A percentile compares a stretch with the other conserved stretches of the same genome.
These are phyloP conservation scores for Montipora foliosa DNA, from an alignment of 64 coral and sea anemone species.

Conservation along the genomic window DNA sequence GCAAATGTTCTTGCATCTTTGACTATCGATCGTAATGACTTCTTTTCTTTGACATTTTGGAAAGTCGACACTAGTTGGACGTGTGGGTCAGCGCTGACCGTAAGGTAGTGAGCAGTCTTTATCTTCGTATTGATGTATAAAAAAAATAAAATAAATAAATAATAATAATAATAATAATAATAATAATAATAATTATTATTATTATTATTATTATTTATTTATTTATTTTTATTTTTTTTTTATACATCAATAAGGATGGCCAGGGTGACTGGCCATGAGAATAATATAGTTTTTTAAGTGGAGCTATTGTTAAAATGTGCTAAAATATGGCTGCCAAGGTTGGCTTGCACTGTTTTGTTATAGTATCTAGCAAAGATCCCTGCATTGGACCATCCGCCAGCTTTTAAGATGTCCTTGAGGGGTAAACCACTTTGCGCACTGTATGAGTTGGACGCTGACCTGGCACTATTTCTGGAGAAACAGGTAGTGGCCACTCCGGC, in stretches of 20 bases:
- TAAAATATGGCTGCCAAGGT: not conserved
- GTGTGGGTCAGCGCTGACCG: too few relatives aligned
- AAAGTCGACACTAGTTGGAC: too few relatives aligned
- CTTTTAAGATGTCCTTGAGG: constrained; percentile 59
- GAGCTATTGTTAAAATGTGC: not conserved
- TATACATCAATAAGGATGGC: not conserved
- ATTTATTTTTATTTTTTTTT: too few relatives aligned
- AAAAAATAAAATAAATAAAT: too few relatives aligned
- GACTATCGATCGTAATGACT: too few relatives aligned
- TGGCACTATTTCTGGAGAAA: not conserved
- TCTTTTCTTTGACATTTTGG: too few relatives aligned
- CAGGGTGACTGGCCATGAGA: not conserved
- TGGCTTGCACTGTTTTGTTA: constrained; percentile 38
- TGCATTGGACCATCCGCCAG: constrained; percentile 22
- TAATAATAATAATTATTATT: too few relatives aligned
- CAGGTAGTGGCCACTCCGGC: not conserved
- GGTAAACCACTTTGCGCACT: constrained; percentile 11
- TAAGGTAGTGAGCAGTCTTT: too few relatives aligned
- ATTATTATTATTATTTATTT: too few relatives aligned
- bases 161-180: too few relatives aligned
- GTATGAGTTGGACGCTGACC: constrained; percentile 52
- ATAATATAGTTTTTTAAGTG: constrained; percentile 4
- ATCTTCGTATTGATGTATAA: too few relatives aligned
- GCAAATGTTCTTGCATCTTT: too few relatives aligned
- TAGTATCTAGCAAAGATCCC: constrained; percentile 10